phyloP scores from a whole-genome alignment of 2,797 vertebrate species.

The Meriones psammophilus region DNA sequence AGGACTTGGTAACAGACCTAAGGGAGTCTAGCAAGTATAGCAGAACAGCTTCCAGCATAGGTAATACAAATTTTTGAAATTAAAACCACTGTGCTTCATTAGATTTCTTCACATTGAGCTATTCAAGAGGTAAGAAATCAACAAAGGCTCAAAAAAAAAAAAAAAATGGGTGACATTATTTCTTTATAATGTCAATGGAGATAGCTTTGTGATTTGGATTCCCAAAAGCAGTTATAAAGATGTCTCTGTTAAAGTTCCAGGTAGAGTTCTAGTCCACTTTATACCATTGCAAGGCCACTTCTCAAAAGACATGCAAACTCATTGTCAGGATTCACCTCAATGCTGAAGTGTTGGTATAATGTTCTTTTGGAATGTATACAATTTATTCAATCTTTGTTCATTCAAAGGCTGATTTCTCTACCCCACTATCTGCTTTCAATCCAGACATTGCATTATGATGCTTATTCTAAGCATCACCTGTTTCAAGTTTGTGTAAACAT shows the following conservation, averaged over 20 bases:
- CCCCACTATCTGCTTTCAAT: too few species aligned
- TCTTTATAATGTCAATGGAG: neutral
- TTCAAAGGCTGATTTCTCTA: too few species aligned
- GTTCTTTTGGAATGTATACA: too few species aligned
- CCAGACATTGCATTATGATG: too few species aligned
- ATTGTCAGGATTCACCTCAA: neutral
- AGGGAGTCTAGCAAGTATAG: constrained; percentile 18
- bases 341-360: neutral
- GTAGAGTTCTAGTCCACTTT: constrained; percentile 9
- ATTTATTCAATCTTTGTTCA: too few species aligned
- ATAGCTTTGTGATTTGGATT: constrained; percentile 8
- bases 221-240: neutral
- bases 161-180: neutral
- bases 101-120: constrained; percentile 35
- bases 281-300: constrained; percentile 1
- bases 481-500: too few species aligned
- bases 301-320: neutral
- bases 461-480: too few species aligned
- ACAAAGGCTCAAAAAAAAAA: neutral
- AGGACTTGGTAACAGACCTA: constrained; percentile 11
- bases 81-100: neutral
- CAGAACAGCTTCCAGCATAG: neutral
- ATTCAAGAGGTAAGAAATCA: constrained; percentile 7
- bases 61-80: constrained; percentile 9
- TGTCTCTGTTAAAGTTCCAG: constrained; percentile 27